Evolutionary conservation across 1,140 invertebrate species (phyloP).

Genomic region (Antheraea mylitta): DNA sequence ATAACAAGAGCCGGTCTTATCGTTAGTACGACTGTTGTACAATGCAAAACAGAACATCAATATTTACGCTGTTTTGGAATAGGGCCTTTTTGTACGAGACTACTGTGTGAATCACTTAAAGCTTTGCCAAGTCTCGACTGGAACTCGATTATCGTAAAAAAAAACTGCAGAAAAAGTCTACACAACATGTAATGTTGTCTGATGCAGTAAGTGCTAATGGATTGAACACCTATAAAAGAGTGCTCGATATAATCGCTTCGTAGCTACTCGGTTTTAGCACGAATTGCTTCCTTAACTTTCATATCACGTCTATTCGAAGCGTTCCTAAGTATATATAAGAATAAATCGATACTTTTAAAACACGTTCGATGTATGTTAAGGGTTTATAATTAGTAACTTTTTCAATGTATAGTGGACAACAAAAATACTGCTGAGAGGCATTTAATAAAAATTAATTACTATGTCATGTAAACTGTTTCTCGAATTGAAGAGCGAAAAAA

Average conservation of each 20-base stretch:
- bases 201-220: slow-evolving; percentile 1
- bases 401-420: no score
- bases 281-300: slow-evolving; percentile 2
- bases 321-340: neutral
- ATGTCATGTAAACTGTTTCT: no score
- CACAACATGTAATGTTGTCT: neutral
- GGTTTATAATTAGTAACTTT: no score
- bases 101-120: neutral
- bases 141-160: neutral
- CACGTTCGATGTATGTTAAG: neutral
- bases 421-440: no score
- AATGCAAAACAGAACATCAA: neutral
- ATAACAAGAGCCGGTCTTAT: neutral
- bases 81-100: neutral
- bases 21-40: neutral
- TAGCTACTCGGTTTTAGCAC: neutral
- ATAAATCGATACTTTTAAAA: neutral
- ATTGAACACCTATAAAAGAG: slow-evolving; percentile 2
- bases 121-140: neutral
- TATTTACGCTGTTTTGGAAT: neutral
- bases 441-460: no score
- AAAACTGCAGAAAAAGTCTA: neutral
- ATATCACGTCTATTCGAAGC: neutral
- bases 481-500: no score
- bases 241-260: neutral